A percentile compares a stretch with the other conserved stretches of the same genome.
These are phyloP conservation scores for Neogale vison DNA, from an alignment of 2,113 vertebrate species.

Conservation along the genomic window DNA sequence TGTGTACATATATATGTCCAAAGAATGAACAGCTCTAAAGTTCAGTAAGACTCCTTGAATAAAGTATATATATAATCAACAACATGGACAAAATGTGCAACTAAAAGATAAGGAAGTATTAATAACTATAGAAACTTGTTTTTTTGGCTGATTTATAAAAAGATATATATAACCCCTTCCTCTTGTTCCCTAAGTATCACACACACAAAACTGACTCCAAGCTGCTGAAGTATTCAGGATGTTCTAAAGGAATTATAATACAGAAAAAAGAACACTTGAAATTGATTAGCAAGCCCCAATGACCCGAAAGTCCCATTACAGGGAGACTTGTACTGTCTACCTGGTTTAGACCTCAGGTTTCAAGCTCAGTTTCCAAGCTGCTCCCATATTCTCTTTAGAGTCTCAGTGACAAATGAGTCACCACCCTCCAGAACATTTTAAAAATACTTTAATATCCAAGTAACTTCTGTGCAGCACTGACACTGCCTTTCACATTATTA, in stretches of 20 bases:
- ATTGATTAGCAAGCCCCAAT: background rate
- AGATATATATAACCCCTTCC: background rate
- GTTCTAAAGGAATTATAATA: background rate
- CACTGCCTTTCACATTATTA: background rate
- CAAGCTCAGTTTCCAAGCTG: background rate
- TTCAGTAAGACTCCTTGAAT: background rate
- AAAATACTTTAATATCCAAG: background rate
- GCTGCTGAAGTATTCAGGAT: background rate
- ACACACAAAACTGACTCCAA: background rate
- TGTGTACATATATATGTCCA: background rate
- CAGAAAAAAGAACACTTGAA: background rate
- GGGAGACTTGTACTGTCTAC: background rate
- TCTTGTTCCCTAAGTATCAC: background rate
- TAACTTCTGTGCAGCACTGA: background rate
- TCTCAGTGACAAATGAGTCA: background rate
- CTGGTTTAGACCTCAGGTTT: background rate
- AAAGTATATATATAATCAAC: background rate
- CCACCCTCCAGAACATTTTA: background rate
- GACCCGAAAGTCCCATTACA: background rate
- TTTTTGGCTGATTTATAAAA: constrained; percentile 14
- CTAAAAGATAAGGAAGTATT: background rate
- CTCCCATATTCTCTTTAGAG: background rate
- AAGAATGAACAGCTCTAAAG: constrained; percentile 39
- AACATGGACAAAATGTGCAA: background rate
- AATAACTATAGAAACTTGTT: background rate